Evolutionary conservation across 2,888 invertebrate genomes (phyloP), one percentile per base, ranked within the genome.

Genomic region (Nomada lathburiana): DNA sequence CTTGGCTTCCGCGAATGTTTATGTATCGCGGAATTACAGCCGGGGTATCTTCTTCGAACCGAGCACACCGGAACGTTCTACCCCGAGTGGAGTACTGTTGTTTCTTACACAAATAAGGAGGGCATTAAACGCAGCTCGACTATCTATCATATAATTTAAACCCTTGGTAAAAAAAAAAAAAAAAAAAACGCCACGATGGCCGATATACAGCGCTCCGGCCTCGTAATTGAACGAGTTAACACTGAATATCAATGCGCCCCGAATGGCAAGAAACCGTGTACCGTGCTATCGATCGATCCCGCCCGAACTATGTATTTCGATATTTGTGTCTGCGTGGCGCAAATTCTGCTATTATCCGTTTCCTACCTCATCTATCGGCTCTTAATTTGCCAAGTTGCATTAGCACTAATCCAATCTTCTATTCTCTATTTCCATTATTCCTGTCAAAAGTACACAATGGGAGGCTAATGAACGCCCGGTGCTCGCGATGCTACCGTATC

Each of bases 381-480:
- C 69, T 52, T 36, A 36, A 36, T 65, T 79, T 62, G 69, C 73
- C 73, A 63, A 73, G 79, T 82, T 55, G 84, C 88, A 86, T 90
- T 89, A 89, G 86, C 78, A 83, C 74, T 85, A 90, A 90, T 86
- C 86, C 90, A 89, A 90, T 91, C 86, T 88, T 80, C 89, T 77
- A 88, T 91, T 88, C 90, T 84, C 82, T 87, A 85, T 88, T 90
- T 88, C 84, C 86, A 83, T 86, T 89, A 87, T 88, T 86, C 83
- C 72, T 84, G 85, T 84, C 87, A 82, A 80, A 80, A 76, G 76
- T 82, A 88, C 86, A 89, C 86, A 89, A 89, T 88, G 80, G 88
- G 85, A 83, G 85, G 88, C 86, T 90, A 89, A 91, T 91, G 90
- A 89, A 90, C 86, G 80, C 83, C 52, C 52, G 53, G 36, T 23